A percentile compares a stretch with the other conserved stretches of the same genome.
Conservation (phyloP, 1,140 invertebrate genomes). For the Apis cerana region DNA sequence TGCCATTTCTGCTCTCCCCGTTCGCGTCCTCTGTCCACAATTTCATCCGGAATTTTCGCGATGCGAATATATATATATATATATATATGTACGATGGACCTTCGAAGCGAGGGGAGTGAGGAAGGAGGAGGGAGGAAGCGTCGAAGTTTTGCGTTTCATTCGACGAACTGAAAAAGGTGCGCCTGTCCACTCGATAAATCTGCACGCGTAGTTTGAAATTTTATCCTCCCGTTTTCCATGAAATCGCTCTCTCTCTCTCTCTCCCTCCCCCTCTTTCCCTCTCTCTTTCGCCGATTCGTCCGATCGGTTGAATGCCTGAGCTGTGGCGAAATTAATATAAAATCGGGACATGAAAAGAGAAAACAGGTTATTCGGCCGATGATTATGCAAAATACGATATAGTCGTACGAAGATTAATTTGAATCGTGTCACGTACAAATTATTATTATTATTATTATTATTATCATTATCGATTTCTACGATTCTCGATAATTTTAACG, state of each 20-base stretch:
- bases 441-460: background rate
- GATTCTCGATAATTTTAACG: too few species aligned
- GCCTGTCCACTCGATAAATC: slow-evolving; percentile 9
- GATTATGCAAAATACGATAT: background rate
- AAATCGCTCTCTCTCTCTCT: background rate
- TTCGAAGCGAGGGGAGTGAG: background rate
- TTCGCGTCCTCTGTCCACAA: slow-evolving; percentile 29
- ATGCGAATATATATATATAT: background rate
- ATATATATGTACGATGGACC: background rate
- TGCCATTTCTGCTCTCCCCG: background rate
- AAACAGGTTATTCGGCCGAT: background rate
- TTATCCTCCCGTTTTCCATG: background rate
- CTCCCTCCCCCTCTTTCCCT: too few species aligned
- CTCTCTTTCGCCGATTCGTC: background rate
- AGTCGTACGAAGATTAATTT: background rate
- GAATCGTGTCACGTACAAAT: background rate
- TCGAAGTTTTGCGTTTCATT: slow-evolving; percentile 40
- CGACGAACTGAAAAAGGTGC: slow-evolving; percentile 29
- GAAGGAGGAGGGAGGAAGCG: background rate
- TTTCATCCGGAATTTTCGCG: slow-evolving; percentile 36
- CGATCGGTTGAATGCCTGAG: background rate
- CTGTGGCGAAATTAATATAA: slow-evolving; percentile 3
- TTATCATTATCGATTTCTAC: background rate
- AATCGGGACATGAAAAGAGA: background rate
- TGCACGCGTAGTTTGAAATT: slow-evolving; percentile 8